Base-by-base conservation (phyloP, 2,888 invertebrate genomes). In the Ischnura elegans region DNA sequence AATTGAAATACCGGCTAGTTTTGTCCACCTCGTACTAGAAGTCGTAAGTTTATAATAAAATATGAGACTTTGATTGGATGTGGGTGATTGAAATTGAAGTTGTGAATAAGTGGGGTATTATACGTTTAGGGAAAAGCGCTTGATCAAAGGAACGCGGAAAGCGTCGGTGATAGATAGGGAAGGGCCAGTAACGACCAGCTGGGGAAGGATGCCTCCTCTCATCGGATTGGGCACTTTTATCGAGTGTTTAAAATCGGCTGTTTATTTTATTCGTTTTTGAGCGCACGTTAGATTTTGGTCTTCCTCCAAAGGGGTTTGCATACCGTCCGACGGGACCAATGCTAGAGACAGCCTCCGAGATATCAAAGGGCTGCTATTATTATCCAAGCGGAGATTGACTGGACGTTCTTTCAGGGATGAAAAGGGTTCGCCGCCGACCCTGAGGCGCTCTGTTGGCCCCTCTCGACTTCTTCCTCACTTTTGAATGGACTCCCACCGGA, bases 351-450 rank as follows among this genome's bases (percentile, higher is more conserved):
- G 19, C 25, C 29, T 29, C n/a, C 45, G n/a, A 45, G 43, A 90
- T 25, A 90, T 90, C 90, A 90, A 90, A 90, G 90, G 61, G 90
- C 90, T 13, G 61, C 90, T 90, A 90, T 90, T 90, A 90, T 90
- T 90, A 90, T 45, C 90, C 61, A 45, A 66, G 61, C 10, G 36
- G 29, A 36, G 76, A 76, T 76, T 76, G 90, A 90, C 90, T 90
- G 61, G 90, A 61, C 43, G 90, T 66, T 90, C 90, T 90, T 90
- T 43, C 42, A 61, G 21, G 90, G 87, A 87, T 55, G n/a, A 51
- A 90, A 55, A 21, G 90, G 87, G 51, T 47, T 16, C n/a, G 90
- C 76, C 76, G 76, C 76, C 36, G 76, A 13, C 25, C 76, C 36
- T 76, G 10, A 76, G 76, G 36, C 36, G 36, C 36, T 5, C 2